phyloP scores from a whole-genome alignment of 2,113 vertebrate species.

The Perognathus longimembris region DNA sequence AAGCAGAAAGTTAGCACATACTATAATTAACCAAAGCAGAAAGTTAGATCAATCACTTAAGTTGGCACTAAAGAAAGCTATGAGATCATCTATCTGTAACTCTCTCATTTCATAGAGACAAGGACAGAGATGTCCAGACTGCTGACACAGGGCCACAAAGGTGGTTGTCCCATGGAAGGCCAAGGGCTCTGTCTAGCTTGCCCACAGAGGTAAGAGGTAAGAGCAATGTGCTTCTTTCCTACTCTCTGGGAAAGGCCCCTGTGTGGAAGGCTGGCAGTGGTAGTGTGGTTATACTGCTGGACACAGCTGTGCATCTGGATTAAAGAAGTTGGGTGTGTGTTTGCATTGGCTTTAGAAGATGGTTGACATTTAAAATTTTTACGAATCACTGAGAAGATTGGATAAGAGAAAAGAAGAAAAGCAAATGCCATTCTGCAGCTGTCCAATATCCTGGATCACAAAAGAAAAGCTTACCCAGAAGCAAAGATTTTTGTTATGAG shows the following conservation, averaged over 20 bases:
- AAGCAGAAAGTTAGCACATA: neutral
- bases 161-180: neutral
- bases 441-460: neutral
- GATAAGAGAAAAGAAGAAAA: conserved; percentile 31
- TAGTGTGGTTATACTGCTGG: neutral
- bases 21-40: neutral
- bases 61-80: neutral
- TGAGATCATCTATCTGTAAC: neutral
- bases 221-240: neutral
- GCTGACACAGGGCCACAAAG: too few species aligned
- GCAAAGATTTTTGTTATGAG: neutral
- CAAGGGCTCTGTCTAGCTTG: neutral
- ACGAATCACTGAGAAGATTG: neutral
- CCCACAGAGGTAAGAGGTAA: neutral
- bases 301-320: neutral
- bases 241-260: neutral
- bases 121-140: neutral
- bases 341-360: conserved; percentile 26
- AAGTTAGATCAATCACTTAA: neutral
- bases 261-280: neutral
- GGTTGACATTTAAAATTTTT: conserved; percentile 14
- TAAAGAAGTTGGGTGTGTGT: neutral
- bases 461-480: neutral
- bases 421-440: conserved; percentile 43
- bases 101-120: neutral